Conservation (phyloP, 2,113 vertebrate species). For the Macquaria australasica region DNA sequence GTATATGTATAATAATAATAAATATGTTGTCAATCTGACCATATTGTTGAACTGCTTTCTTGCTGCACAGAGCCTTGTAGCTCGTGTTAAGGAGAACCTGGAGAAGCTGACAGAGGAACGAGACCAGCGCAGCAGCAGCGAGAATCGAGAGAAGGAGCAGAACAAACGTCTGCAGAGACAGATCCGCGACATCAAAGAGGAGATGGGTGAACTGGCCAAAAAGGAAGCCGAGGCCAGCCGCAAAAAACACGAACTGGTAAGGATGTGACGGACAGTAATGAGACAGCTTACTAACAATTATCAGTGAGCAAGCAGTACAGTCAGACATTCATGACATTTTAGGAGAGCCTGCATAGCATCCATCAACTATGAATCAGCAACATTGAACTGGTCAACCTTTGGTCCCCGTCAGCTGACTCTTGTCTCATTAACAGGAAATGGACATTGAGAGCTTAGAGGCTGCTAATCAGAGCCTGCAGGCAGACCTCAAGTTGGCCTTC, state of each 20-base stretch:
- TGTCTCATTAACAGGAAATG: slow-evolving; percentile 89
- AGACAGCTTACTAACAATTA: neutral
- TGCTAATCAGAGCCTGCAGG: slow-evolving; percentile 97
- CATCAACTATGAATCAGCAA: slow-evolving; percentile 8
- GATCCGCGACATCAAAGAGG: slow-evolving; percentile 94
- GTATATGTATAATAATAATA: neutral
- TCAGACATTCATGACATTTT: neutral
- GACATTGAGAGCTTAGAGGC: slow-evolving; percentile 97
- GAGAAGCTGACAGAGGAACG: slow-evolving; percentile 97
- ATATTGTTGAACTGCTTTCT: neutral
- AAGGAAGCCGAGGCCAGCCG: slow-evolving; percentile 96
- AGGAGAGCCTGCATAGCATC: neutral
- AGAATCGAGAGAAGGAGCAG: slow-evolving; percentile 96
- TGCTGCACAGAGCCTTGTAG: slow-evolving; percentile 87
- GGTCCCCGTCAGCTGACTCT: neutral
- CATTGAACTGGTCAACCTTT: neutral
- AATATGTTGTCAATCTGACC: neutral
- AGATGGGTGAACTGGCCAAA: slow-evolving; percentile 93
- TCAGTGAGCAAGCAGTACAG: neutral
- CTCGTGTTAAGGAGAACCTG: slow-evolving; percentile 94
- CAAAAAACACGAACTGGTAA: slow-evolving; percentile 97
- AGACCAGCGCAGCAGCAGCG: slow-evolving; percentile 90
- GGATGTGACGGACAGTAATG: neutral
- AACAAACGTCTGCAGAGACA: slow-evolving; percentile 96
- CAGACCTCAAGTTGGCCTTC: slow-evolving; percentile 97